A percentile compares a stretch with the other conserved stretches of the same genome.
Evolutionary conservation across 2,888 invertebrate genomes (phyloP).

Genomic region (Napeogenes inachia): DNA sequence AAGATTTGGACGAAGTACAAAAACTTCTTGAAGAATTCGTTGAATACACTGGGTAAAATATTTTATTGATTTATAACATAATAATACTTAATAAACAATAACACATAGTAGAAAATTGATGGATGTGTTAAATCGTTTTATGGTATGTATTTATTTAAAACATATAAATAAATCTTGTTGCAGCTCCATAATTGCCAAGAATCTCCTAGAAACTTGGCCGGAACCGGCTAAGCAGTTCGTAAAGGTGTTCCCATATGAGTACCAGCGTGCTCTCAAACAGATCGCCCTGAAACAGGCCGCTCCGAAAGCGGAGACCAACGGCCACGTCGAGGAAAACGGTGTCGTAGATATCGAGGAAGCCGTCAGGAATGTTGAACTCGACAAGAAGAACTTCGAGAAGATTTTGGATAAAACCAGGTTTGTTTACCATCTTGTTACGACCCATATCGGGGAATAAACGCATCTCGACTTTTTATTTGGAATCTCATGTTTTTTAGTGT

Average conservation of each 20-base stretch:
- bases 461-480: too few species aligned
- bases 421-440: neutral
- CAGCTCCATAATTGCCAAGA: conserved; percentile 80
- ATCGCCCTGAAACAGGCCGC: conserved; percentile 65
- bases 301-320: conserved; percentile 50
- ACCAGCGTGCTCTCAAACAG: conserved; percentile 91
- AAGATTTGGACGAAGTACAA: conserved; percentile 88
- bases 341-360: conserved; percentile 92
- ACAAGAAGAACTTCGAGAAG: conserved; percentile 88
- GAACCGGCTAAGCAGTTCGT: conserved; percentile 86
- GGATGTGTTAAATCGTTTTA: neutral
- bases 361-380: conserved; percentile 84
- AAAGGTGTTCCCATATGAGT: conserved; percentile 98
- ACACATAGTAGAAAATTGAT: too few species aligned
- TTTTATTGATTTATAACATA: neutral
- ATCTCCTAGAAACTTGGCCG: conserved; percentile 89
- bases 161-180: neutral
- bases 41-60: conserved; percentile 84
- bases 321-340: conserved; percentile 56
- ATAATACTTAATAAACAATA: too few species aligned
- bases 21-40: conserved; percentile 89
- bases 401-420: conserved; percentile 86
- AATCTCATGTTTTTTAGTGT: too few species aligned
- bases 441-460: too few species aligned
- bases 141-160: neutral